phyloP scores from a whole-genome alignment of 2,797 vertebrate genomes.

The Sebastes flavidus region DNA sequence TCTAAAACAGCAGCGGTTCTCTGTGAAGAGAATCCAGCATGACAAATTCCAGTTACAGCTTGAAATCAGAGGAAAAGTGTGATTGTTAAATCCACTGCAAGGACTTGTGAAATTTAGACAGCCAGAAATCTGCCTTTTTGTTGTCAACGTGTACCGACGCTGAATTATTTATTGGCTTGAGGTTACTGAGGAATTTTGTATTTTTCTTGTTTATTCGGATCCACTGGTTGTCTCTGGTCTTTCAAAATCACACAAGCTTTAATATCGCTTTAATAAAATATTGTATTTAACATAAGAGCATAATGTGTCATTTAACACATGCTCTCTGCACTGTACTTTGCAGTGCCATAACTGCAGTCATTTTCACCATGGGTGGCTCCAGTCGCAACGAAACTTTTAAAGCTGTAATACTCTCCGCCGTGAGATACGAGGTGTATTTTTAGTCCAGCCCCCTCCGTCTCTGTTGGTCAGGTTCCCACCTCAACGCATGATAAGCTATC shows the following conservation, averaged over 20 bases:
- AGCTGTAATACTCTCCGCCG: background rate
- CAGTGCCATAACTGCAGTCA: background rate
- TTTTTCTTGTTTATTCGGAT: slow-evolving; percentile 6
- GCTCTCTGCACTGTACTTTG: background rate
- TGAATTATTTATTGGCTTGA: slow-evolving; percentile 22
- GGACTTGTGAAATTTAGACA: slow-evolving; percentile 12
- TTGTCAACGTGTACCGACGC: background rate
- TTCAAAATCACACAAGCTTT: background rate
- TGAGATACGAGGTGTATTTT: slow-evolving; percentile 33
- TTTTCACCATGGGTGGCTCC: slow-evolving; percentile 24
- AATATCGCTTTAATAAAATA: background rate
- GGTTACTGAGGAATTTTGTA: slow-evolving; percentile 7
- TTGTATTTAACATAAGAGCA: background rate
- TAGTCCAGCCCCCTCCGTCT: background rate
- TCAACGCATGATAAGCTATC: slow-evolving; percentile 23
- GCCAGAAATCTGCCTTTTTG: slow-evolving; percentile 27
- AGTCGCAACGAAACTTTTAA: background rate
- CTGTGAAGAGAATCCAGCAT: slow-evolving; percentile 37
- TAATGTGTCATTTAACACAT: background rate
- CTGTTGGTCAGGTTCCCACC: slow-evolving; percentile 6
- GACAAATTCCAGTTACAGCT: slow-evolving; percentile 31
- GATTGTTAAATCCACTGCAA: slow-evolving; percentile 26
- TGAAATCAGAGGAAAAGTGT: slow-evolving; percentile 22
- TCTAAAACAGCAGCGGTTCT: slow-evolving; percentile 30
- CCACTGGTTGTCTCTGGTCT: background rate